A percentile compares a stretch with the other conserved stretches of the same genome.
Conservation (phyloP, 2,888 invertebrate genomes). For the Orthonevra nobilis region DNA sequence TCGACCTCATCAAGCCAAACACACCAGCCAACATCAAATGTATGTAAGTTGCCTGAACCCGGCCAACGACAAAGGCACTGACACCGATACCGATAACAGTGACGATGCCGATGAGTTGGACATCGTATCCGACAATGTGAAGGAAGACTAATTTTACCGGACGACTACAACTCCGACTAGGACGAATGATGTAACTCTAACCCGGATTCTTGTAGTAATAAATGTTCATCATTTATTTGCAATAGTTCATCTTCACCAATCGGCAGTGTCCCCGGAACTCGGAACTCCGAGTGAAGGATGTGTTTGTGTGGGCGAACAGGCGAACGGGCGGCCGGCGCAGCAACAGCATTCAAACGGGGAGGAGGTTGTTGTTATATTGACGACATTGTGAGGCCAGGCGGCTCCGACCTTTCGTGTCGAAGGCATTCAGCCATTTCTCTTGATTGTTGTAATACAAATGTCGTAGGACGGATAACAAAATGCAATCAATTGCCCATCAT, state of each 20-base stretch:
- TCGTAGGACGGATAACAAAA: slow-evolving; percentile 48
- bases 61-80: slow-evolving; percentile 26
- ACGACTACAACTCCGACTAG: slow-evolving; percentile 18
- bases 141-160: slow-evolving; percentile 50
- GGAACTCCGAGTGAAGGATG: slow-evolving; percentile 35
- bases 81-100: slow-evolving; percentile 23
- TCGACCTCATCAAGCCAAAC: slow-evolving; percentile 58
- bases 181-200: slow-evolving; percentile 68
- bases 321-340: too few species aligned
- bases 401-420: slow-evolving; percentile 55
- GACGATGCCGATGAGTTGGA: slow-evolving; percentile 54
- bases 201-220: slow-evolving; percentile 66
- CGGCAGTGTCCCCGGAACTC: slow-evolving; percentile 26
- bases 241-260: slow-evolving; percentile 65
- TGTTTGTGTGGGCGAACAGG: slow-evolving; percentile 3
- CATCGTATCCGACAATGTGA: slow-evolving; percentile 52
- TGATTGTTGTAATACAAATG: slow-evolving; percentile 56
- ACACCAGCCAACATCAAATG: slow-evolving; percentile 6
- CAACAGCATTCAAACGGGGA: too few species aligned
- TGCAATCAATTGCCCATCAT: slow-evolving; percentile 63
- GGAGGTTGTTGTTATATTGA: too few species aligned
- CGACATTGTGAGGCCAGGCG: slow-evolving; percentile 8
- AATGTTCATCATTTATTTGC: slow-evolving; percentile 68
- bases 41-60: slow-evolving; percentile 2
- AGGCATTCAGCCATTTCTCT: slow-evolving; percentile 31